Conservation (phyloP, 2,797 vertebrate genomes). For the Ctenochaetus hawaiiensis region DNA sequence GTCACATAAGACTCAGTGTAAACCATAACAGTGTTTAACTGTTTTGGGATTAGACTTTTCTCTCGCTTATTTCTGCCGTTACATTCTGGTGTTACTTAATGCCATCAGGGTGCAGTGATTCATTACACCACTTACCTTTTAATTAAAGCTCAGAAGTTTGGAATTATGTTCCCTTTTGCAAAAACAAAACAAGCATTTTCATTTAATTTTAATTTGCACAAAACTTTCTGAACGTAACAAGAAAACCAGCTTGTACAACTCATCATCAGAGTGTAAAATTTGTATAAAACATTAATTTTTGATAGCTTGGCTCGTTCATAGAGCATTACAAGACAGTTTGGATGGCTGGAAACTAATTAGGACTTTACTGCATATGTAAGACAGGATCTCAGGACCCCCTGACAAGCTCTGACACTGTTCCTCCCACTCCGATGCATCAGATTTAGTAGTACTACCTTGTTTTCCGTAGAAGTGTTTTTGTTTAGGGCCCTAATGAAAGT, state of each 20-base stretch:
- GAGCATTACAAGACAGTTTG: slow-evolving; percentile 13
- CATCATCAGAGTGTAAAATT: background rate
- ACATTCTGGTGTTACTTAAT: slow-evolving; percentile 38
- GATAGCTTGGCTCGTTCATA: background rate
- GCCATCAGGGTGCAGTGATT: slow-evolving; percentile 32
- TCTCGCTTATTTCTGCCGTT: slow-evolving; percentile 27
- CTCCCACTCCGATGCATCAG: slow-evolving; percentile 42
- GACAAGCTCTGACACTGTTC: slow-evolving; percentile 32
- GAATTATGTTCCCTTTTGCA: slow-evolving; percentile 36
- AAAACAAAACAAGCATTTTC: slow-evolving; percentile 47
- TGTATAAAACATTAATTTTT: slow-evolving; percentile 5
- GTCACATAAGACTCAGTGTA: slow-evolving; percentile 21
- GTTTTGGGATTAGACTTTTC: slow-evolving; percentile 23
- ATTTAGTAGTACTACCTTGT: slow-evolving; percentile 45
- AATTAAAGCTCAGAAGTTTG: slow-evolving; percentile 51
- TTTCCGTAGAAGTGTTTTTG: slow-evolving; percentile 56
- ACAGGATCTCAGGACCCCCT: slow-evolving; percentile 36
- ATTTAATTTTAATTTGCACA: slow-evolving; percentile 35
- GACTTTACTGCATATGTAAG: slow-evolving; percentile 5
- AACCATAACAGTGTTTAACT: slow-evolving; percentile 13
- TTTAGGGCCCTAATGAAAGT: slow-evolving; percentile 39
- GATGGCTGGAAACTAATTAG: slow-evolving; percentile 25
- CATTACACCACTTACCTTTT: slow-evolving; percentile 49
- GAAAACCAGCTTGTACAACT: slow-evolving; percentile 1
- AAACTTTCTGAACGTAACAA: slow-evolving; percentile 7